phyloP scores from a whole-genome alignment of 2,888 invertebrate species.

The Eristalis intricaria region DNA sequence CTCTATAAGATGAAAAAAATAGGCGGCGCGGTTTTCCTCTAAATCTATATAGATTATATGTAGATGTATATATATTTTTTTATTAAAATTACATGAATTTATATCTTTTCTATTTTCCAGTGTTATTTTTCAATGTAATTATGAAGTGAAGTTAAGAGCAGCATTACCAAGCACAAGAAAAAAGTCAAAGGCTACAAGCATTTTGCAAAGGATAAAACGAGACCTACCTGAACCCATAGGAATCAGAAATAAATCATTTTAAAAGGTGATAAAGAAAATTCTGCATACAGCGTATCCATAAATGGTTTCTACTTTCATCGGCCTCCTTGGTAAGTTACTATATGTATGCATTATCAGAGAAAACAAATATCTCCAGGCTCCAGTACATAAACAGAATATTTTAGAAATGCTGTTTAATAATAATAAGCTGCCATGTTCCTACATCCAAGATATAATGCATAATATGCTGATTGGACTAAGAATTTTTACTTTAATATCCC shows the following conservation, averaged over 20 bases:
- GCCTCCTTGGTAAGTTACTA: slow-evolving; percentile 79
- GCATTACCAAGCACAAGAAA: slow-evolving; percentile 24
- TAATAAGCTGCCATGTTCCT: too few species aligned
- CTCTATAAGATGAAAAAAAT: slow-evolving; percentile 27
- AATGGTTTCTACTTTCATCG: slow-evolving; percentile 82
- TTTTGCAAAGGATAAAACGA: slow-evolving; percentile 23
- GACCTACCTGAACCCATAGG: background rate
- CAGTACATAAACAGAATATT: background rate
- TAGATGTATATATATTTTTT: background rate
- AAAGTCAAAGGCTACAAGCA: slow-evolving; percentile 7
- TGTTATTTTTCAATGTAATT: slow-evolving; percentile 33
- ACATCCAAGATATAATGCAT: background rate
- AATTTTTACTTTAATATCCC: background rate
- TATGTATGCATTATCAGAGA: background rate
- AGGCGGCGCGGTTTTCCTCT: slow-evolving; percentile 39
- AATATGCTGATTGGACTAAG: background rate
- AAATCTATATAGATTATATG: background rate
- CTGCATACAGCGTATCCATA: slow-evolving; percentile 74
- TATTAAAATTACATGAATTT: slow-evolving; percentile 1
- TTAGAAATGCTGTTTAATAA: too few species aligned
- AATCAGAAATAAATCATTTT: slow-evolving; percentile 43
- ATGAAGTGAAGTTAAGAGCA: slow-evolving; percentile 40
- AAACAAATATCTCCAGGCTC: background rate
- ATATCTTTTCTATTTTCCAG: slow-evolving; percentile 43
- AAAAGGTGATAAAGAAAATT: slow-evolving; percentile 60